Evolutionary conservation across 2,888 invertebrate species (phyloP).

Genomic region (Tenthredo livida): DNA sequence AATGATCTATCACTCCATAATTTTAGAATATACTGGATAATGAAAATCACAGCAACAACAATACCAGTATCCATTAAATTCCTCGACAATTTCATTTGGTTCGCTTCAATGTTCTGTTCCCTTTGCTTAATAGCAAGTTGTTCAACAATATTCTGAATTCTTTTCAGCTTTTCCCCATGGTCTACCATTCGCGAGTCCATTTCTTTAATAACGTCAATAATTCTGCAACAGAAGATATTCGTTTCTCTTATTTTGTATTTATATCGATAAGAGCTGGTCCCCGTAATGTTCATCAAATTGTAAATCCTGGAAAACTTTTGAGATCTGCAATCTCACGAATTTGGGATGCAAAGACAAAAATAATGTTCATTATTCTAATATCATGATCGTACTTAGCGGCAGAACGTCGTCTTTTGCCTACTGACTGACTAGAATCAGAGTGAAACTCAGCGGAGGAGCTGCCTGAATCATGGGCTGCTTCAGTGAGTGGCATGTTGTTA

Average conservation of each 20-base stretch:
- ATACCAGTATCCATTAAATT: constrained; percentile 72
- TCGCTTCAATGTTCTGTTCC: constrained; percentile 69
- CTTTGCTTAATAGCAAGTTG: constrained; percentile 73
- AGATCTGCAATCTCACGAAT: neutral
- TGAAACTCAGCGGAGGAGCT: constrained; percentile 78
- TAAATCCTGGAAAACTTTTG: neutral
- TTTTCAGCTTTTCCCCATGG: constrained; percentile 73
- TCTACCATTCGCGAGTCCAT: constrained; percentile 71
- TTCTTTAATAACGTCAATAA: constrained; percentile 70
- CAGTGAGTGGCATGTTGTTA: constrained; percentile 78
- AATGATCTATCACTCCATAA: constrained; percentile 65
- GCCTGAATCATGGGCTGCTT: constrained; percentile 78
- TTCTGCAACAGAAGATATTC: constrained; percentile 61
- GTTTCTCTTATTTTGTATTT: neutral
- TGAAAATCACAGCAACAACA: constrained; percentile 71
- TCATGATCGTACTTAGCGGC: constrained; percentile 65
- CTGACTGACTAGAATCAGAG: constrained; percentile 80
- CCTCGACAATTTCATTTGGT: constrained; percentile 68
- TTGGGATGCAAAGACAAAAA: neutral
- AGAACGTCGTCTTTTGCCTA: constrained; percentile 74
- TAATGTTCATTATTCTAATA: neutral
- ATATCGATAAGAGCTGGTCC: neutral
- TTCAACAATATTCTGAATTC: constrained; percentile 73
- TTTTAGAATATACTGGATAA: constrained; percentile 72
- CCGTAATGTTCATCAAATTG: neutral